phyloP scores from a whole-genome alignment of 2,888 invertebrate species.

The Sussaba pulchella region DNA sequence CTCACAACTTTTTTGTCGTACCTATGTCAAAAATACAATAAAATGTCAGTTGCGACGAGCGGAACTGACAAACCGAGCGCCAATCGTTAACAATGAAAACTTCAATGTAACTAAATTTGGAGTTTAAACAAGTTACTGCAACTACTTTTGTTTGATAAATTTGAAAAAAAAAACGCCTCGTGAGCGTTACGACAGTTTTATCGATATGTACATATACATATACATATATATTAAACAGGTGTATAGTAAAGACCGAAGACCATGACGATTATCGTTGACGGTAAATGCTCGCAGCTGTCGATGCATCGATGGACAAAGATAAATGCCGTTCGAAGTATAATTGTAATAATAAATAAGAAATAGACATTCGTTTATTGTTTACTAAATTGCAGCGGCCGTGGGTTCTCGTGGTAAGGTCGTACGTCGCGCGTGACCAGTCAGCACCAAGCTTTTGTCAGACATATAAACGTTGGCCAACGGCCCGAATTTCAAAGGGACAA shows the following conservation, averaged over 20 bases:
- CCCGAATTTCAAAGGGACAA: slow-evolving; percentile 63
- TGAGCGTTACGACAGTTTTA: not conserved
- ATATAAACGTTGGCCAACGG: slow-evolving; percentile 61
- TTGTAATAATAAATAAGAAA: slow-evolving; percentile 1
- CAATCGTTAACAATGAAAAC: too few relatives aligned
- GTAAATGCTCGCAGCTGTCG: slow-evolving; percentile 27
- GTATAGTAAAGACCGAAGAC: not conserved
- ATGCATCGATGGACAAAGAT: slow-evolving; percentile 24
- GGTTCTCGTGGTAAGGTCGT: slow-evolving; percentile 35
- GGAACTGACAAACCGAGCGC: not conserved
- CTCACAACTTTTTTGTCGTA: slow-evolving; percentile 7
- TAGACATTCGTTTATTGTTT: slow-evolving; percentile 17
- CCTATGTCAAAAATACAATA: slow-evolving; percentile 28
- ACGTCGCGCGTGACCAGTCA: slow-evolving; percentile 41
- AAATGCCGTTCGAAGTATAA: not conserved
- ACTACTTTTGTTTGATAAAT: too few relatives aligned
- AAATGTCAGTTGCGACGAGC: slow-evolving; percentile 48
- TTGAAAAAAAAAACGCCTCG: too few relatives aligned
- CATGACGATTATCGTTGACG: slow-evolving; percentile 11
- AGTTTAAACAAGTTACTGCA: too few relatives aligned
- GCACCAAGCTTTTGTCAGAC: too few relatives aligned
- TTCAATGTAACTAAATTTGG: too few relatives aligned
- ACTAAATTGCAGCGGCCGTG: not conserved
- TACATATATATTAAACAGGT: slow-evolving; percentile 22
- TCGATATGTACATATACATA: slow-evolving; percentile 8